phyloP scores from a whole-genome alignment of 2,797 vertebrate species.

The Crenichthys baileyi region DNA sequence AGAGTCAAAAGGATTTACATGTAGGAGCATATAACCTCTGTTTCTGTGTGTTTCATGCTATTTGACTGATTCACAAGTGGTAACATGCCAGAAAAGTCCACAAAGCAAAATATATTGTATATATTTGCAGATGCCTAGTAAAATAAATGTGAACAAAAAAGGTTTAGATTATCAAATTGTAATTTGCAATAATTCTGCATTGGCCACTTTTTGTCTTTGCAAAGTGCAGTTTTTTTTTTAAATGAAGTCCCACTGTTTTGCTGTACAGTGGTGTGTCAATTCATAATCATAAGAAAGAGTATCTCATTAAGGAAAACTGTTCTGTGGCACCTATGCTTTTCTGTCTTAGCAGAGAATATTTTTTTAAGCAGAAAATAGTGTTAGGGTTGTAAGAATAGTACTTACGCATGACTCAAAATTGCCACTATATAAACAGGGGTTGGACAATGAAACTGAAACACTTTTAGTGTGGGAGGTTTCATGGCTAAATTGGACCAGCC shows the following conservation, averaged over 20 bases:
- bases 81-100: conserved; percentile 1
- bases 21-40: neutral
- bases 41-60: neutral
- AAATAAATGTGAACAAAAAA: neutral
- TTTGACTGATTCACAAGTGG: neutral
- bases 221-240: conserved; percentile 4
- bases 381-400: no score
- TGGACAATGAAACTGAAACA: no score
- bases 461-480: no score
- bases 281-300: conserved; percentile 13
- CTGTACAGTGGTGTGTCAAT: neutral
- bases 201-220: neutral
- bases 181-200: neutral
- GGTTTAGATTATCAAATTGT: neutral
- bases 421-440: no score
- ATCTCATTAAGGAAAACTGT: conserved; percentile 31
- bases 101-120: neutral
- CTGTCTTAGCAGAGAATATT: conserved; percentile 40
- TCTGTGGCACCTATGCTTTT: conserved; percentile 25
- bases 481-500: no score
- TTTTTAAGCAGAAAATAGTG: no score
- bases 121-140: neutral
- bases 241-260: conserved; percentile 7
- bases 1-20: neutral
- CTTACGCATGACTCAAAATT: no score